phyloP scores from a whole-genome alignment of 1,140 invertebrate species.

The Zophobas atratus region DNA sequence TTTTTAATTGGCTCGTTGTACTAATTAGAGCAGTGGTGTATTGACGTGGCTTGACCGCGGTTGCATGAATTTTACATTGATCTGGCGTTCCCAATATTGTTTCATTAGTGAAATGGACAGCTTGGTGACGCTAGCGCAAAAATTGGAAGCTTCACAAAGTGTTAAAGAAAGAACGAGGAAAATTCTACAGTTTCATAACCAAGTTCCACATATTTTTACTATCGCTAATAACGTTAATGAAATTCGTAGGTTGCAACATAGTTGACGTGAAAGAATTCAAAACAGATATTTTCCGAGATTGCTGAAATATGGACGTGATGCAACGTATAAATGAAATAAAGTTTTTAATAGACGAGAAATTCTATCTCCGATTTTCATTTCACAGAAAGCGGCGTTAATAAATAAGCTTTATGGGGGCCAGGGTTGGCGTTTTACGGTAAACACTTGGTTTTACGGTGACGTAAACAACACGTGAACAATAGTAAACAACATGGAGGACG shows the following conservation, averaged over 20 bases:
- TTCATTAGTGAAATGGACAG: slow-evolving; percentile 10
- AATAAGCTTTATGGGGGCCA: no score
- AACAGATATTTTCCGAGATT: slow-evolving; percentile 13
- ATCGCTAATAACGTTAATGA: slow-evolving; percentile 30
- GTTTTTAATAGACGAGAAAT: neutral
- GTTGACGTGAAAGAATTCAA: slow-evolving; percentile 26
- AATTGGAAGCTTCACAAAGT: no score
- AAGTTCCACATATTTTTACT: slow-evolving; percentile 9
- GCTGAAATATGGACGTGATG: slow-evolving; percentile 3
- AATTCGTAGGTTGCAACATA: slow-evolving; percentile 20
- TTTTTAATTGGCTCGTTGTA: slow-evolving; percentile 24
- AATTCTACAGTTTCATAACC: neutral
- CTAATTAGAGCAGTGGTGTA: slow-evolving; percentile 13
- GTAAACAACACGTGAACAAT: no score
- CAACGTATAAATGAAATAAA: neutral
- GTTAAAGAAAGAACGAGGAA: neutral
- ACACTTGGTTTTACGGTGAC: no score
- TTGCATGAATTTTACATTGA: slow-evolving; percentile 18
- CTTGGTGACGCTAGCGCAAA: neutral
- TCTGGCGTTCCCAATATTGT: neutral
- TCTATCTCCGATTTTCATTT: neutral
- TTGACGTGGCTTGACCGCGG: slow-evolving; percentile 6
- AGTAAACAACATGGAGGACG: no score
- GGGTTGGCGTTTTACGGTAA: no score
- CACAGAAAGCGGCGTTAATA: no score